Evolutionary conservation across 2,113 vertebrate species (phyloP).

Genomic region (Cavia porcellus): DNA sequence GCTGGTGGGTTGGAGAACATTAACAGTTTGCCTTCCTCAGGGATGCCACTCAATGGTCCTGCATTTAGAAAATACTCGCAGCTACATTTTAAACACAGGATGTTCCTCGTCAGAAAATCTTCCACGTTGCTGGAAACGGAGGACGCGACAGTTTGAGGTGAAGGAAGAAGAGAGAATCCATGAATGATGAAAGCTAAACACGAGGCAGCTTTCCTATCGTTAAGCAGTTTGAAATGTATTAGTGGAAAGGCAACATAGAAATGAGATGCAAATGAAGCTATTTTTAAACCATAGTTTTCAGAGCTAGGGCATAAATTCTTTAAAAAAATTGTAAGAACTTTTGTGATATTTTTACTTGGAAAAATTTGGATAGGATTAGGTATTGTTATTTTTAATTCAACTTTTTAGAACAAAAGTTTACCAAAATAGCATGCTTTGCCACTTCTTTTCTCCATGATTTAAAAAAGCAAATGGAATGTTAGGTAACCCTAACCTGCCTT

Average conservation of each 20-base stretch:
- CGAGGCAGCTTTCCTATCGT: background rate
- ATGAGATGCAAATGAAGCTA: background rate
- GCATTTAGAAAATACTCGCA: constrained; percentile 5
- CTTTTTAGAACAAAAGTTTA: constrained; percentile 61
- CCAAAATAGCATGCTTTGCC: constrained; percentile 43
- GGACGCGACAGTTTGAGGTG: background rate
- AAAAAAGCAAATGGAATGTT: constrained; percentile 41
- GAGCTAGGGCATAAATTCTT: background rate
- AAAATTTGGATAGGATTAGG: constrained; percentile 52
- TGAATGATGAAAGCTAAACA: background rate
- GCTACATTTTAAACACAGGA: background rate
- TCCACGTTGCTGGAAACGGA: background rate
- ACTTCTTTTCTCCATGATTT: constrained; percentile 21
- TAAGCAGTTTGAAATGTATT: constrained; percentile 11
- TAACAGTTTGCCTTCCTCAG: background rate
- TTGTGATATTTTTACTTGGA: constrained; percentile 37
- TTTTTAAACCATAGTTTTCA: constrained; percentile 56
- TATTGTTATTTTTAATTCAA: constrained; percentile 70
- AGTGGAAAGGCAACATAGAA: background rate
- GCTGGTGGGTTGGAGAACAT: background rate
- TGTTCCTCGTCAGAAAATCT: background rate
- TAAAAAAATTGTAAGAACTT: background rate
- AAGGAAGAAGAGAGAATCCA: background rate
- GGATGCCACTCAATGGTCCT: background rate
- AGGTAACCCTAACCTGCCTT: constrained; percentile 12